Percentiles rank a stretch among this genome's conserved stretches.
Conservation (phyloP, 2,113 vertebrate genomes). For the Acanthochromis polyacanthus region DNA sequence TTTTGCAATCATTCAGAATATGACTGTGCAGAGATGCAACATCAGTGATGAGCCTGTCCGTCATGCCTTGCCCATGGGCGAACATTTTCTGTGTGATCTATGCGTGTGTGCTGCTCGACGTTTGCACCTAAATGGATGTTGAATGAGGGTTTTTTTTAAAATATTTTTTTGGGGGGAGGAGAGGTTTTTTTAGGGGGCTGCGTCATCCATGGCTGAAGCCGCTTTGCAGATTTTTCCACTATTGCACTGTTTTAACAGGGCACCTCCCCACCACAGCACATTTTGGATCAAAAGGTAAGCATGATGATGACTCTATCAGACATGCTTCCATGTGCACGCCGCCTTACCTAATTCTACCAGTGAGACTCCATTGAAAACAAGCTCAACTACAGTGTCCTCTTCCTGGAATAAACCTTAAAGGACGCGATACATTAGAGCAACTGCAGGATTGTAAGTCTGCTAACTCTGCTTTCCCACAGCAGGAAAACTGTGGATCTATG, state of each 20-base stretch:
- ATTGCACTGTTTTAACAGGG: conserved; percentile 44
- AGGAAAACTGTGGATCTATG: no score
- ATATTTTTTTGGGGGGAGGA: conserved; percentile 21
- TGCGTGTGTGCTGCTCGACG: conserved; percentile 60
- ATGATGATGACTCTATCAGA: not conserved
- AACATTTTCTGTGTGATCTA: conserved; percentile 47
- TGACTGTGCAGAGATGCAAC: conserved; percentile 71
- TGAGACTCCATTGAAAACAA: conserved; percentile 57
- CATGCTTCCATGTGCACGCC: conserved; percentile 29
- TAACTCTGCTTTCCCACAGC: not conserved
- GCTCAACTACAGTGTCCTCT: conserved; percentile 31
- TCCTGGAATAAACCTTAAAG: not conserved
- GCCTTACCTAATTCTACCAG: conserved; percentile 41
- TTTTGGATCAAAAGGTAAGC: conserved; percentile 76
- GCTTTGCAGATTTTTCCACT: conserved; percentile 49
- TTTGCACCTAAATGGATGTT: conserved; percentile 58
- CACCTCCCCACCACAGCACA: conserved; percentile 55
- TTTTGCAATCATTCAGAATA: conserved; percentile 64
- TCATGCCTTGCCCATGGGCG: conserved; percentile 63
- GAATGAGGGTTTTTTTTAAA: conserved; percentile 24
- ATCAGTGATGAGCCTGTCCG: conserved; percentile 42
- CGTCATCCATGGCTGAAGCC: conserved; percentile 67
- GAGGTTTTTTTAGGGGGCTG: conserved; percentile 58
- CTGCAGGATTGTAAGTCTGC: not conserved
- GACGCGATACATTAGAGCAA: not conserved